Base-by-base conservation (phyloP, 2,113 vertebrate species). In the Aptenodytes patagonicus region DNA sequence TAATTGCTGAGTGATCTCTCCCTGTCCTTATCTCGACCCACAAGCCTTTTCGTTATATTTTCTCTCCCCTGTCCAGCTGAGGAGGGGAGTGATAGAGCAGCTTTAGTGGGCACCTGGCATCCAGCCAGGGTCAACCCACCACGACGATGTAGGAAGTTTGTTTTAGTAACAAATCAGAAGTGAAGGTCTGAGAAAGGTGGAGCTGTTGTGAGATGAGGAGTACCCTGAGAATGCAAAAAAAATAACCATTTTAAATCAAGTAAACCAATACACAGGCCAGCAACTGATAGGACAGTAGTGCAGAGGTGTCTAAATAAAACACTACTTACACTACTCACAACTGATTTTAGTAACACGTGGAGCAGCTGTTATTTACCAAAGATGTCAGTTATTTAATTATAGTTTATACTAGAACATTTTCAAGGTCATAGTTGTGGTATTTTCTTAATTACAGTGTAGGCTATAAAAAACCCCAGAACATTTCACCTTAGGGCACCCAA, bases 391-490 rank as follows among this genome's bases (percentile, higher is more conserved):
- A 86, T 71, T 98, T 97, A 94, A 96, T 81, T 97, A 57, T 80
- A 96, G 71, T 89, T 97, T 93, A 84, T 94, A 51, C 76, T 76
- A 97, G 65, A 87, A 96, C 40, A 91, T 95, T 89, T 44, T 97
- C 92, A 96, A 95, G 93, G 83, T 94, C 94, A 87, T 77, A 92
- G 46, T 86, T 96, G 49, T 11, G 51, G n/a, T 73, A 91, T 76
- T 97, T 97, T 97, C 73, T 93, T 96, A 97, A 95, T 98, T 97
- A 83, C 80, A 97, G 47, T 40, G 62, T 90, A 66, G 94, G 55
- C 90, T 95, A 83, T 95, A 75, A 90, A 95, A 95, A 83, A 75
- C 34, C 1, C 6, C 70, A 83, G 91, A 95, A 82, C 49, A 89
- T 95, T 97, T 96, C 42, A 80, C 83, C 61, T 76, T 82, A 25